phyloP scores from a whole-genome alignment of 2,797 vertebrate genomes.

The Danio albolineatus region DNA sequence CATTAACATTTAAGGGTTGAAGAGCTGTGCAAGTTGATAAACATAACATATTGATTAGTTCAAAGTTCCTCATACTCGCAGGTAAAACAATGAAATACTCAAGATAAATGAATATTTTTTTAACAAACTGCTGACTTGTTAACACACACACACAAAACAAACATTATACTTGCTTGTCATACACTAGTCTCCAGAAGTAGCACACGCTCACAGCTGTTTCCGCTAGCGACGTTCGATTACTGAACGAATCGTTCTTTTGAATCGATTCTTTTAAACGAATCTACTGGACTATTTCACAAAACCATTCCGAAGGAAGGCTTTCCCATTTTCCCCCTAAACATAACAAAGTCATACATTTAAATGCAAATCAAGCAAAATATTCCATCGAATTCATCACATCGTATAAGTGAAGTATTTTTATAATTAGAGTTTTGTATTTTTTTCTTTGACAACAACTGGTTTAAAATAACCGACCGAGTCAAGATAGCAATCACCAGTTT shows the following conservation, averaged over 20 bases:
- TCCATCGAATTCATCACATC: too few relatives aligned
- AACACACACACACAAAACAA: too few relatives aligned
- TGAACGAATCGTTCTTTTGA: conserved; percentile 1
- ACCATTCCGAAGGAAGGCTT: neutral
- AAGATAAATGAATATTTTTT: neutral
- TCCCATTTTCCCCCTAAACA: too few relatives aligned
- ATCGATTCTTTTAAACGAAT: neutral
- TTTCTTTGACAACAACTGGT: neutral
- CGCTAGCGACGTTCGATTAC: neutral
- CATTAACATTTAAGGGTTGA: neutral
- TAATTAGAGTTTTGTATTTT: too few relatives aligned
- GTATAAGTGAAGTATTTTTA: too few relatives aligned
- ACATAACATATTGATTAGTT: neutral
- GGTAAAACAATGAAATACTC: neutral
- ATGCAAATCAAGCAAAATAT: too few relatives aligned
- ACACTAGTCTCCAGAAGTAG: neutral
- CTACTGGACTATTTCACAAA: neutral
- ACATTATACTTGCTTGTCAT: neutral
- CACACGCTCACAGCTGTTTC: neutral
- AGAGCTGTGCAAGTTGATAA: neutral
- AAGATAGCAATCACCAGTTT: neutral
- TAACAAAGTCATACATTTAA: too few relatives aligned
- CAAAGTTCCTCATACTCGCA: neutral
- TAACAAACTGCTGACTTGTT: neutral
- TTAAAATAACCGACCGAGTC: neutral